Evolutionary conservation across 64 coral and sea anemone genomes (phyloP).

Genomic region (Porites australiensis): DNA sequence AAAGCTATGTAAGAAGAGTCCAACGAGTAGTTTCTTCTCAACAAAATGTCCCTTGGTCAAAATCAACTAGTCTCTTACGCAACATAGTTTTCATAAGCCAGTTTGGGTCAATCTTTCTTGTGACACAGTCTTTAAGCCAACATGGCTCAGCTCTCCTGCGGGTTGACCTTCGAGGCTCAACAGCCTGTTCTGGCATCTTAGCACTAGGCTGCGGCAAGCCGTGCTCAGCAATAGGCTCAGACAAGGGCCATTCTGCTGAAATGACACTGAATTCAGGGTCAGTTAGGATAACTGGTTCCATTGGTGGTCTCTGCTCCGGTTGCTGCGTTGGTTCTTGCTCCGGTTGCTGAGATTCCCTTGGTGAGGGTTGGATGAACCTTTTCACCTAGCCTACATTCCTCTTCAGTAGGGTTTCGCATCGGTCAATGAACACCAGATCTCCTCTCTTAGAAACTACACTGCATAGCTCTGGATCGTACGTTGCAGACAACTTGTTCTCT

Average conservation of each 20-base stretch:
- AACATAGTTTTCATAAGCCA: slow-evolving; percentile 3
- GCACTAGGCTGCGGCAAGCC: not conserved
- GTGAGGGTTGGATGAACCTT: slow-evolving; percentile 15
- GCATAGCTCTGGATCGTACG: slow-evolving; percentile 31
- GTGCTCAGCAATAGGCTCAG: not conserved
- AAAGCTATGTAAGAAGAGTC: not conserved
- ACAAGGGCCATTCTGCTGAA: not conserved
- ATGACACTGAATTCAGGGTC: not conserved
- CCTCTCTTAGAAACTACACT: slow-evolving; percentile 12
- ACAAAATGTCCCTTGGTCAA: slow-evolving; percentile 9
- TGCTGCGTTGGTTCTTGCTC: not conserved
- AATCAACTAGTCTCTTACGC: slow-evolving; percentile 4
- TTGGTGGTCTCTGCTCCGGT: not conserved
- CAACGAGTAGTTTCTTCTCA: not conserved
- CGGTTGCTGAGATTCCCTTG: not conserved
- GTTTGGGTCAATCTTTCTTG: not conserved
- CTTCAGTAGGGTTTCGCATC: slow-evolving; percentile 8
- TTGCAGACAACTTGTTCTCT: slow-evolving; percentile 30
- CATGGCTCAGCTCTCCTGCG: not conserved
- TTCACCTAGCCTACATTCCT: slow-evolving; percentile 13
- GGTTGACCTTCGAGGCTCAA: not conserved
- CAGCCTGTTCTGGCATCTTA: not conserved
- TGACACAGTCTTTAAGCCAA: slow-evolving; percentile 21
- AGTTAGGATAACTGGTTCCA: not conserved
- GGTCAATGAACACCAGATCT: slow-evolving; percentile 42